Base-by-base conservation (phyloP, 1,140 invertebrate genomes). In the Drosophila pectinifera region DNA sequence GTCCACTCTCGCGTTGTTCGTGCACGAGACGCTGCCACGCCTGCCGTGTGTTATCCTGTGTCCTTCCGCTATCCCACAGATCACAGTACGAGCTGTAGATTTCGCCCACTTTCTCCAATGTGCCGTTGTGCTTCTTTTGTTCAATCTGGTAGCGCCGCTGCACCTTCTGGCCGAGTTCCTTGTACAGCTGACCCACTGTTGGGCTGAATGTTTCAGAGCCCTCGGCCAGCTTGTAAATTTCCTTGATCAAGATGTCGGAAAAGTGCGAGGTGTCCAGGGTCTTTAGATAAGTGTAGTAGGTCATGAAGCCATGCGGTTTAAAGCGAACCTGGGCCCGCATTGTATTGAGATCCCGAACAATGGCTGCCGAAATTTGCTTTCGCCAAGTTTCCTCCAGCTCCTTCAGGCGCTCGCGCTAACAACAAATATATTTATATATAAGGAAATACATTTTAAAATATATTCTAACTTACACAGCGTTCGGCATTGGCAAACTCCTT, bases 191-290 rank as follows among this genome's bases (percentile, higher is more conserved):
- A 49, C 92, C 93, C 3, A 96, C 92, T 4, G 94, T 94, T 0
- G 95, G 95, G 92, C 96, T 97, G 91, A 95, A 98, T 0, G 94
- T 95, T 83, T 97, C 96, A 0, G 96, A 97, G 3, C 95, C 95
- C 78, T 95, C 93, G 0, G 95, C 95, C 14, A 98, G 77, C 64
- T 94, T 94, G 57, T 93, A 93, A 5, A 96, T 93, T 92, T 97
- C 96, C 88, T 94, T 92, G 64, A 95, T 92, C 42, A 95, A 93
- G 42, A 94, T 92, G 62, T 96, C 94, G 1, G 96, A 93, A 86
- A 96, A 96, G 61, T 95, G 93, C 16, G 95, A 92, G 53, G 94
- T 93, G 26, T 94, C 92, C 20, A 97, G 91, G 14, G 95, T 93
- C 61, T 94, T 94, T 11, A 98, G 92, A 91, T 96, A 98, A 0